phyloP scores from a whole-genome alignment of 2,797 vertebrate genomes.

The Onychomys arenicola region DNA sequence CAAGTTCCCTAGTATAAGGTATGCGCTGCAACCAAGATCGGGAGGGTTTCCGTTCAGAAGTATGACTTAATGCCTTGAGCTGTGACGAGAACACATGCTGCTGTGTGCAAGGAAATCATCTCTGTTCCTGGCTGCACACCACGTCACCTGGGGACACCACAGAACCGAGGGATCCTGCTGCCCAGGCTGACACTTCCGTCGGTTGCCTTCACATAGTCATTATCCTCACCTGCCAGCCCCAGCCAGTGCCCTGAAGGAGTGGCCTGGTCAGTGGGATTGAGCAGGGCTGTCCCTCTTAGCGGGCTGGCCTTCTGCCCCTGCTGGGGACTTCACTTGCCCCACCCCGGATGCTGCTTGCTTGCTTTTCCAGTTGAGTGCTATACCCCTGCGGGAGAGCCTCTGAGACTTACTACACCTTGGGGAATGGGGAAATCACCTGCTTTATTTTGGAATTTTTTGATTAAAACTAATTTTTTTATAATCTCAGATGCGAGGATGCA shows the following conservation, averaged over 20 bases:
- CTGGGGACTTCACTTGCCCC: neutral
- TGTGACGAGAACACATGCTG: slow-evolving; percentile 62
- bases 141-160: slow-evolving; percentile 64
- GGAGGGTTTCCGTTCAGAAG: slow-evolving; percentile 83
- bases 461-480: slow-evolving; percentile 80
- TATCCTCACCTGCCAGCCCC: slow-evolving; percentile 38
- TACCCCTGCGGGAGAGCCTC: slow-evolving; percentile 60
- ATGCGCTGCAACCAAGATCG: slow-evolving; percentile 81
- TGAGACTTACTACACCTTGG: slow-evolving; percentile 49
- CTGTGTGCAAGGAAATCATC: slow-evolving; percentile 59
- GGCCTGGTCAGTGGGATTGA: neutral
- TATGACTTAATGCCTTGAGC: slow-evolving; percentile 83
- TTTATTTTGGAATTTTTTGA: slow-evolving; percentile 82
- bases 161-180: slow-evolving; percentile 70
- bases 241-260: neutral
- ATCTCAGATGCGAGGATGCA: slow-evolving; percentile 67
- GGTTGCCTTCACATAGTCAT: slow-evolving; percentile 66
- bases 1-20: slow-evolving; percentile 86
- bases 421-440: slow-evolving; percentile 72
- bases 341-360: slow-evolving; percentile 46
- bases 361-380: slow-evolving; percentile 54
- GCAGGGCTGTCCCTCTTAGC: neutral
- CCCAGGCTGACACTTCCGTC: slow-evolving; percentile 69
- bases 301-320: neutral
- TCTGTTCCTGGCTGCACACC: slow-evolving; percentile 76